These are phyloP conservation scores for Xylocopa sonorina DNA, from an alignment of 1,140 invertebrate species.

Conservation along the genomic window DNA sequence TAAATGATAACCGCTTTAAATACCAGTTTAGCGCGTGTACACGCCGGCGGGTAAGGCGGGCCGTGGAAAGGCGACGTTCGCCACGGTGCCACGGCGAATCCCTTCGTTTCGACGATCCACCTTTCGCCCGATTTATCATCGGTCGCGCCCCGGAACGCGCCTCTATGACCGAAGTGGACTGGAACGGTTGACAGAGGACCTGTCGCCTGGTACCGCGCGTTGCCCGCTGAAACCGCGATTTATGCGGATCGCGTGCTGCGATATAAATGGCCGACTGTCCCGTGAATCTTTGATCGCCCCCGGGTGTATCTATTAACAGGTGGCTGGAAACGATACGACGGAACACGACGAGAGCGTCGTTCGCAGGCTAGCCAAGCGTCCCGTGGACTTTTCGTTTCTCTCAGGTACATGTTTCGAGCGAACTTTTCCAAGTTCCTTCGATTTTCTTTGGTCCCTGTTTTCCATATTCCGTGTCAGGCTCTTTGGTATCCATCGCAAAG, in stretches of 20 bases:
- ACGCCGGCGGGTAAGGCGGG: background rate
- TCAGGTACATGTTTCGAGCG: no score
- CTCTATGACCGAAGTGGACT: background rate
- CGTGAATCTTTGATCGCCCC: background rate
- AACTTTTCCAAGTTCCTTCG: no score
- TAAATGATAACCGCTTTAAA: constrained; percentile 61
- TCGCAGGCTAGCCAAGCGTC: no score
- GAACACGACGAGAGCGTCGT: no score
- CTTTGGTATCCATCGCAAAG: no score
- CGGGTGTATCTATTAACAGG: background rate
- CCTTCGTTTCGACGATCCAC: constrained; percentile 7
- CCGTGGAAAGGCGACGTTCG: background rate
- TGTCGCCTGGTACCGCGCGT: background rate
- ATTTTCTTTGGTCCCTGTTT: no score
- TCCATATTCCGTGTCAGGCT: no score
- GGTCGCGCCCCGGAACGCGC: background rate
- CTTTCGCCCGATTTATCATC: constrained; percentile 28
- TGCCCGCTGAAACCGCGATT: background rate
- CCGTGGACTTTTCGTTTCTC: no score
- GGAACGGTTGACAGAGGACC: background rate
- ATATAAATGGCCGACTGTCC: background rate
- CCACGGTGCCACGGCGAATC: constrained; percentile 25
- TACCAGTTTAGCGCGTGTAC: constrained; percentile 60
- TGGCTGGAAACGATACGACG: background rate
- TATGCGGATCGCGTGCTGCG: background rate